These are phyloP conservation scores for Tragopan temminckii DNA, from an alignment of 2,797 vertebrate genomes.

Conservation along the genomic window DNA sequence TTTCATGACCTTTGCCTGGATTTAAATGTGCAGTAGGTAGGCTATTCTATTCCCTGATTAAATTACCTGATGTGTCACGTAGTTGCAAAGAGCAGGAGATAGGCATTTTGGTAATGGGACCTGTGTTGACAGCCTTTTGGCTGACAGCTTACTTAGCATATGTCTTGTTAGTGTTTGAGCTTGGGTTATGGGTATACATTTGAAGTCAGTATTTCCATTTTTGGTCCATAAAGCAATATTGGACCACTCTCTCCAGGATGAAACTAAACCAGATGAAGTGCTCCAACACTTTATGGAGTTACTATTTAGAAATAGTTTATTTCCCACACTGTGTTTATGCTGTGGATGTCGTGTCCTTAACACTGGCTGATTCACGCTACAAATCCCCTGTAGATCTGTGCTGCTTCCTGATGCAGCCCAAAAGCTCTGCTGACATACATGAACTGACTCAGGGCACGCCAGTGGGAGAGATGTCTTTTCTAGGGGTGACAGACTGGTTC, in stretches of 20 bases:
- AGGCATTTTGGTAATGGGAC: not conserved
- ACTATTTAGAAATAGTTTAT: not conserved
- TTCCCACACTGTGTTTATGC: accelerated
- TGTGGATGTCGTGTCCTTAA: not conserved
- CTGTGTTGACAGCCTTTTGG: not conserved
- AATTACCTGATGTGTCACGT: not conserved
- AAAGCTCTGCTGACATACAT: not conserved
- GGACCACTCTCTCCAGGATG: not conserved
- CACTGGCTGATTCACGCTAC: not conserved
- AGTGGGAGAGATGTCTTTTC: not conserved
- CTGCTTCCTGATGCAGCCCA: not conserved
- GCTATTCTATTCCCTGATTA: not conserved
- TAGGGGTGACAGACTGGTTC: not conserved
- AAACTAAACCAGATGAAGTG: not conserved
- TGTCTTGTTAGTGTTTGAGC: not conserved
- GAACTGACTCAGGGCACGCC: not conserved
- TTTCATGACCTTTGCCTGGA: not conserved
- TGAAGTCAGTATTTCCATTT: not conserved
- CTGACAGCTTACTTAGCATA: not conserved
- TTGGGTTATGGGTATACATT: not conserved
- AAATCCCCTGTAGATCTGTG: not conserved
- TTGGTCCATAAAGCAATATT: not conserved
- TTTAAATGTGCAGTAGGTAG: not conserved
- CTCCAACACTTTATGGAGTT: not conserved
- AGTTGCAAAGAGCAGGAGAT: not conserved